Percentiles rank a stretch among this genome's conserved stretches.
Evolutionary conservation across 2,888 invertebrate species (phyloP).

Genomic region (Eupelmus urozonus): DNA sequence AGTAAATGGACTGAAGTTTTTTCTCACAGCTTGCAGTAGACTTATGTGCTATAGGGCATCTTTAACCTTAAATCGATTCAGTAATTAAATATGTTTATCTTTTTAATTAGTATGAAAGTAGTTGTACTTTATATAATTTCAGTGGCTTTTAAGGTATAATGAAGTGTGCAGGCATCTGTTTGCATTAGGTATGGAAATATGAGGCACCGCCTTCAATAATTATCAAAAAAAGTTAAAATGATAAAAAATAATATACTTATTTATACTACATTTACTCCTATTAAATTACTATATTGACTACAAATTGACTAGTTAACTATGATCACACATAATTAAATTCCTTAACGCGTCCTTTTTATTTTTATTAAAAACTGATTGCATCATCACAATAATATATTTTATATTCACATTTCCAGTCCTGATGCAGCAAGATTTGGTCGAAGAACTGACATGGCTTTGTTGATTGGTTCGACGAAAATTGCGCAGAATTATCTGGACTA

Average conservation of each 20-base stretch:
- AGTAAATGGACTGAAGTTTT: conserved; percentile 66
- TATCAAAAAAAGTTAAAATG: conserved; percentile 33
- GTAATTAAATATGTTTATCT: conserved; percentile 70
- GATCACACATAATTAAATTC: conserved; percentile 42
- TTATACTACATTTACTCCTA: conserved; percentile 38
- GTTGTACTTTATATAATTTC: conserved; percentile 71
- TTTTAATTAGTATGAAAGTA: conserved; percentile 73
- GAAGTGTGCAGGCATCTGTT: conserved; percentile 54
- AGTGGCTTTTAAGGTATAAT: conserved; percentile 51
- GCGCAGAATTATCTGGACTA: conserved; percentile 68
- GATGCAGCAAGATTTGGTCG: conserved; percentile 57
- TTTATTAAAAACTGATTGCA: conserved; percentile 57
- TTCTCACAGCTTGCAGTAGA: conserved; percentile 66
- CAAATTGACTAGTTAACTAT: conserved; percentile 51
- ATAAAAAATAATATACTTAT: conserved; percentile 43
- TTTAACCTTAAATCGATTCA: conserved; percentile 67
- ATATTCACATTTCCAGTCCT: conserved; percentile 58
- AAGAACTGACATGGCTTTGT: conserved; percentile 53
- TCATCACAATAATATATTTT: conserved; percentile 43
- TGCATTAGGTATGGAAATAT: conserved; percentile 58
- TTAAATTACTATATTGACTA: conserved; percentile 53
- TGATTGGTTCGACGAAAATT: conserved; percentile 67
- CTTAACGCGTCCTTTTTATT: conserved; percentile 15
- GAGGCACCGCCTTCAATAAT: conserved; percentile 45
- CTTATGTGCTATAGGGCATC: conserved; percentile 68